Percentiles rank a stretch among this genome's conserved stretches.
Conservation (phyloP, 1,140 invertebrate genomes). For the Theocolax elegans region DNA sequence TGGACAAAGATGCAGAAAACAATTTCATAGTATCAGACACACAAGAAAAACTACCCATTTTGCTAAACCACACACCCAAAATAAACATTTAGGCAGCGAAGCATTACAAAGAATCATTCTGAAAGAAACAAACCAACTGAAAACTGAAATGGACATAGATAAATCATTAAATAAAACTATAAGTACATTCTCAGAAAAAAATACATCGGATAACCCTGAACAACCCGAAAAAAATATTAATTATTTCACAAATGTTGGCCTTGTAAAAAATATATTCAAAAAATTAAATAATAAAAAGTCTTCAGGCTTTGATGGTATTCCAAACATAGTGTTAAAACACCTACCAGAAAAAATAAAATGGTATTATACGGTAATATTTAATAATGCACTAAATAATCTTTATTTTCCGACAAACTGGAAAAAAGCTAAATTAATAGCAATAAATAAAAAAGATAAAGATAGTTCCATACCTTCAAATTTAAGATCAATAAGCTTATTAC, state of each 20-base stretch:
- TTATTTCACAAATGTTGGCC: neutral
- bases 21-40: too few relatives aligned
- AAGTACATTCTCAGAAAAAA: neutral
- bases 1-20: too few relatives aligned
- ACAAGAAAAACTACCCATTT: too few relatives aligned
- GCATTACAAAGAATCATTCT: too few relatives aligned
- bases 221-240: neutral
- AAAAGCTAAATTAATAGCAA: neutral
- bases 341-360: neutral
- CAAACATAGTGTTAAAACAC: neutral
- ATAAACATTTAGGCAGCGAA: too few relatives aligned
- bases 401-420: neutral
- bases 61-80: too few relatives aligned
- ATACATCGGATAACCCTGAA: neutral
- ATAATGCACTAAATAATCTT: neutral
- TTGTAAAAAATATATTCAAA: neutral
- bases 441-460: neutral
- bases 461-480: neutral
- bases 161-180: too few relatives aligned
- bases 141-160: too few relatives aligned
- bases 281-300: neutral
- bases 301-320: neutral
- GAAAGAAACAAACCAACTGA: too few relatives aligned
- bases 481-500: slow-evolving; percentile 33
- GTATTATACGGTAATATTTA: neutral